Evolutionary conservation across 2,797 vertebrate species (phyloP).

Genomic region (Acanthis flammea): DNA sequence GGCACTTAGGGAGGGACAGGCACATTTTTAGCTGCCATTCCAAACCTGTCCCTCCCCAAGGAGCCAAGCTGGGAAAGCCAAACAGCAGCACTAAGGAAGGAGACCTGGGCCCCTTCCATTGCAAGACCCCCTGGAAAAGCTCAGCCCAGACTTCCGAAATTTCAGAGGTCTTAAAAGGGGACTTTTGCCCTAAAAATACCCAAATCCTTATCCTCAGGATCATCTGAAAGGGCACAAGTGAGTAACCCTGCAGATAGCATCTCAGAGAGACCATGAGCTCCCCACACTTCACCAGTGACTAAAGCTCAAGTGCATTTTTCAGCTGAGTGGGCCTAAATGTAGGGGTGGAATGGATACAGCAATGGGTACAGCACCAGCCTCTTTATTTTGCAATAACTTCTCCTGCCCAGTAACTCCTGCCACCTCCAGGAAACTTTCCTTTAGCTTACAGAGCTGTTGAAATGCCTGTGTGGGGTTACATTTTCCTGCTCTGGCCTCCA

Average conservation of each 20-base stretch:
- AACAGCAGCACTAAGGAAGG: background rate
- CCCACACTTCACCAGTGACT: background rate
- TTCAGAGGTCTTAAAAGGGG: background rate
- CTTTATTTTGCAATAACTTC: background rate
- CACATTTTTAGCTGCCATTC: background rate
- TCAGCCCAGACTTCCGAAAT: background rate
- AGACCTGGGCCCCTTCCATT: too few relatives aligned
- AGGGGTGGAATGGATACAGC: background rate
- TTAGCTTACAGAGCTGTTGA: background rate
- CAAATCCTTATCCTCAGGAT: background rate
- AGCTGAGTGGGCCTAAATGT: background rate
- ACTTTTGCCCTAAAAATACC: background rate
- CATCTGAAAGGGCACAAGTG: background rate
- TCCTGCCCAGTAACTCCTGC: background rate
- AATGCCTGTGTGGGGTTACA: background rate
- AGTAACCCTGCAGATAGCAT: background rate
- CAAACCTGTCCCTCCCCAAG: background rate
- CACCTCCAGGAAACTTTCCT: background rate
- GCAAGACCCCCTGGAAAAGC: background rate
- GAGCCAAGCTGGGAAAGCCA: background rate
- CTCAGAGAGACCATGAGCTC: background rate
- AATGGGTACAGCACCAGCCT: background rate
- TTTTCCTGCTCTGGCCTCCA: background rate
- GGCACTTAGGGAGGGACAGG: fast-evolving
- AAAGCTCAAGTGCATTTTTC: background rate